Conservation (phyloP, 2,888 invertebrate species). For the Sesia bembeciformis region DNA sequence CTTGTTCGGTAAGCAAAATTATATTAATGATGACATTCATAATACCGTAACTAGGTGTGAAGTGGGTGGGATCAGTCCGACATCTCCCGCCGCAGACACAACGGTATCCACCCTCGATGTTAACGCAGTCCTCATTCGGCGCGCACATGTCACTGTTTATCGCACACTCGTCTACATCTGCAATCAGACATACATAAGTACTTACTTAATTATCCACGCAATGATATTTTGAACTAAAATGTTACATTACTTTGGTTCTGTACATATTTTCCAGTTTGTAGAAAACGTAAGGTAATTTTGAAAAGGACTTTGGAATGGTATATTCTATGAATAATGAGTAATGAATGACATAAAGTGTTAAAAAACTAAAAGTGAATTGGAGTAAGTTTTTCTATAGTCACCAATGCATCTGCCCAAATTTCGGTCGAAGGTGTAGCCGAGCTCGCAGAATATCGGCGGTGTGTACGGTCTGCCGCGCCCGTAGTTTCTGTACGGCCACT, state of each 20-base stretch:
- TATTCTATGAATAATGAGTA: too few species aligned
- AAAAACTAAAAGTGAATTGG: too few species aligned
- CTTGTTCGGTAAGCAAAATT: too few species aligned
- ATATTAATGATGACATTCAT: too few species aligned
- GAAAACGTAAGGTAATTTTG: too few species aligned
- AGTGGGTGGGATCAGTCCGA: conserved; percentile 10
- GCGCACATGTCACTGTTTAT: conserved; percentile 57
- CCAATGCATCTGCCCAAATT: conserved; percentile 41
- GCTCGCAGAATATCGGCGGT: conserved; percentile 34
- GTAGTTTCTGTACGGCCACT: conserved; percentile 17
- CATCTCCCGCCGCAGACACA: conserved; percentile 66
- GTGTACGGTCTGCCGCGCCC: conserved; percentile 15
- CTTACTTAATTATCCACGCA: too few species aligned
- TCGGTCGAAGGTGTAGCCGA: conserved; percentile 43
- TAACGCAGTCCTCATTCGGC: conserved; percentile 76
- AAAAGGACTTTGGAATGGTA: too few species aligned
- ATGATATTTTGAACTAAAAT: too few species aligned
- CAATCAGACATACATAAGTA: conserved; percentile 7
- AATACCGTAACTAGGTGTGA: conserved; percentile 26
- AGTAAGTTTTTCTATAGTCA: conserved; percentile 19
- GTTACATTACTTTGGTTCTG: neutral
- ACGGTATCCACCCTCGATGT: conserved; percentile 85
- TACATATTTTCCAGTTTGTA: neutral
- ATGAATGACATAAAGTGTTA: too few species aligned
- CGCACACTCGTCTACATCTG: conserved; percentile 89